phyloP scores from a whole-genome alignment of 2,888 invertebrate species.

The Pachycephus smyrnensis region DNA sequence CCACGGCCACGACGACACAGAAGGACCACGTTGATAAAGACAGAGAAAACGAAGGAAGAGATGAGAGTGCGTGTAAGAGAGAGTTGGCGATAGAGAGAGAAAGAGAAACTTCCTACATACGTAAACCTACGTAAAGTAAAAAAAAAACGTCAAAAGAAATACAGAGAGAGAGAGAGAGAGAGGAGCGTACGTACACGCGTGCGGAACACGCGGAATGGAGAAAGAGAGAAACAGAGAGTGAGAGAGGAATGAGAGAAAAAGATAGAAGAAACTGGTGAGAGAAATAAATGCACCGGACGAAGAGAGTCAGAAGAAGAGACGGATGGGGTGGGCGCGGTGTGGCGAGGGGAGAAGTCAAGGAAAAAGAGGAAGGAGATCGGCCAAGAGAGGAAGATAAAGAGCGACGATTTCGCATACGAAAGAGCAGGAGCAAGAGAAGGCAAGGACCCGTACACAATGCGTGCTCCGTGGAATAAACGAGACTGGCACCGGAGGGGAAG shows the following conservation, averaged over 20 bases:
- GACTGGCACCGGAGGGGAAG: conserved; percentile 34
- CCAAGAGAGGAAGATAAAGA: conserved; percentile 21
- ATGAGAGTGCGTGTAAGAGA: neutral
- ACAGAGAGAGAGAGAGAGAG: conserved; percentile 6
- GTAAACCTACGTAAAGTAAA: conserved; percentile 24
- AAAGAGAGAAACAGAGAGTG: conserved; percentile 3
- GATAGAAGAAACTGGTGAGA: conserved; percentile 1
- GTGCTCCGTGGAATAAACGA: conserved; percentile 56
- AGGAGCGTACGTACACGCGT: neutral
- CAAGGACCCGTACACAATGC: conserved; percentile 61
- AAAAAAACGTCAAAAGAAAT: conserved; percentile 2
- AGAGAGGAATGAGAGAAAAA: conserved; percentile 27
- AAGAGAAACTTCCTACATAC: conserved; percentile 22
- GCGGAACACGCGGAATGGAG: neutral
- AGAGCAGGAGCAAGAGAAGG: conserved; percentile 44
- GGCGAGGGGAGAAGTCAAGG: conserved; percentile 19
- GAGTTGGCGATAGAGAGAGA: conserved; percentile 23
- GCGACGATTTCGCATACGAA: conserved; percentile 48
- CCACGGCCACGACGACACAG: neutral
- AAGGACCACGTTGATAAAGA: neutral
- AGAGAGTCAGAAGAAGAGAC: conserved; percentile 8
- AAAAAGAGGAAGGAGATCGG: conserved; percentile 20
- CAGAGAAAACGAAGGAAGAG: neutral
- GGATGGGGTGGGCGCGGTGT: conserved; percentile 10
- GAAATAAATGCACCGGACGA: conserved; percentile 18